phyloP scores from a whole-genome alignment of 2,113 vertebrate genomes.

The Rhadina sibilatrix region DNA sequence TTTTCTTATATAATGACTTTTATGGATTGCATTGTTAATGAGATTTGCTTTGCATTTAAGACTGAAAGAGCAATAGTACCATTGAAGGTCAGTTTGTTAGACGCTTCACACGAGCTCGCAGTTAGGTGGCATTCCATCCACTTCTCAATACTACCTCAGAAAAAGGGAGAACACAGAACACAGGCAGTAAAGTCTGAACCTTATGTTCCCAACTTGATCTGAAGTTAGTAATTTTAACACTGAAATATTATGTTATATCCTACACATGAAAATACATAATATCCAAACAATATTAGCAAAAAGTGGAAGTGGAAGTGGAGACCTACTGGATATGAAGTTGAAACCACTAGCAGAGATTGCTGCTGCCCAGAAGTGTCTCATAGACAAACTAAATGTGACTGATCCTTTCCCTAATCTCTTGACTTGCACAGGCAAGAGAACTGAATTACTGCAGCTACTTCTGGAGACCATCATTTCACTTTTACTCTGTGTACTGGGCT shows the following conservation, averaged over 20 bases:
- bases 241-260: neutral
- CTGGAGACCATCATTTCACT: neutral
- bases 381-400: neutral
- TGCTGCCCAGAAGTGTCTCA: neutral
- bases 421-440: neutral
- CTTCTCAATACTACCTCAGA: neutral
- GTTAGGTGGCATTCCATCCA: accelerated
- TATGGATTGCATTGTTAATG: neutral
- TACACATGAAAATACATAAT: neutral
- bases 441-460: neutral
- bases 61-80: neutral
- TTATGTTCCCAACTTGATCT: neutral
- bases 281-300: neutral
- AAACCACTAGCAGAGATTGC: neutral
- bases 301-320: neutral
- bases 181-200: neutral
- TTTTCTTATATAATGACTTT: neutral
- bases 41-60: neutral
- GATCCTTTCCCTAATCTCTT: neutral
- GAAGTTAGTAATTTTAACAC: neutral
- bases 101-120: neutral
- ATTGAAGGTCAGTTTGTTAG: neutral
- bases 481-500: accelerated
- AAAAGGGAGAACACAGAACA: neutral
- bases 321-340: neutral